These are phyloP conservation scores for Montipora capitata DNA, from an alignment of 92 coral and sea anemone genomes.

Conservation along the genomic window DNA sequence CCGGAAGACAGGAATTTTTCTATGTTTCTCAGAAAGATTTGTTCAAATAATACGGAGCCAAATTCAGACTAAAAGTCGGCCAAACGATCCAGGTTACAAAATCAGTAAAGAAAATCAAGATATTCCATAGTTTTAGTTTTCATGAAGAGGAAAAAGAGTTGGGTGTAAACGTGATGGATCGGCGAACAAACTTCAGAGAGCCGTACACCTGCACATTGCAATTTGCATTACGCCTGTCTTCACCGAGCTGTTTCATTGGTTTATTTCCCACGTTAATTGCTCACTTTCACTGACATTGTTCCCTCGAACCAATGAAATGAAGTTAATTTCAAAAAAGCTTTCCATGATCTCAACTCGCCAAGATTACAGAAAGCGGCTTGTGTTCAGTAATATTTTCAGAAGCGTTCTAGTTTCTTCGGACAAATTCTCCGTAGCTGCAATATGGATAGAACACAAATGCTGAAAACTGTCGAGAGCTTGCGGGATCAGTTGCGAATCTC, in stretches of 20 bases:
- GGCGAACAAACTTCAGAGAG: neutral
- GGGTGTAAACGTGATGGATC: neutral
- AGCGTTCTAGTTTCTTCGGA: neutral
- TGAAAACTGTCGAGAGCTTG: slow-evolving; percentile 96
- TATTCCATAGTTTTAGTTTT: neutral
- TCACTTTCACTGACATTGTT: slow-evolving; percentile 53
- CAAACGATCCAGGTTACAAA: neutral
- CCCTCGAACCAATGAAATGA: slow-evolving; percentile 32
- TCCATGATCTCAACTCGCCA: slow-evolving; percentile 18
- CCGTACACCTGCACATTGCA: slow-evolving; percentile 27
- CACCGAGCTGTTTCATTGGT: slow-evolving; percentile 34
- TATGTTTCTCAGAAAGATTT: neutral
- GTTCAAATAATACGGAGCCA: neutral
- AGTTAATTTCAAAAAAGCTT: slow-evolving; percentile 10
- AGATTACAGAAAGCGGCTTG: slow-evolving; percentile 39
- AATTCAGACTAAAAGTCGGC: neutral
- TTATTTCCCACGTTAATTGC: slow-evolving; percentile 50
- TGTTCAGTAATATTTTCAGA: slow-evolving; percentile 24
- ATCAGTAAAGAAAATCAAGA: neutral
- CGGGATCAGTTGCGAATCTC: slow-evolving; percentile 93
- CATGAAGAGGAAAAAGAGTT: neutral
- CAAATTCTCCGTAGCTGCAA: neutral
- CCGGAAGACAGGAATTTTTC: neutral
- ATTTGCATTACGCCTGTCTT: slow-evolving; percentile 27
- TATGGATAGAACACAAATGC: slow-evolving; percentile 94